Conservation (phyloP, 1,140 invertebrate genomes). For the Ceratosolen solmsi region DNA sequence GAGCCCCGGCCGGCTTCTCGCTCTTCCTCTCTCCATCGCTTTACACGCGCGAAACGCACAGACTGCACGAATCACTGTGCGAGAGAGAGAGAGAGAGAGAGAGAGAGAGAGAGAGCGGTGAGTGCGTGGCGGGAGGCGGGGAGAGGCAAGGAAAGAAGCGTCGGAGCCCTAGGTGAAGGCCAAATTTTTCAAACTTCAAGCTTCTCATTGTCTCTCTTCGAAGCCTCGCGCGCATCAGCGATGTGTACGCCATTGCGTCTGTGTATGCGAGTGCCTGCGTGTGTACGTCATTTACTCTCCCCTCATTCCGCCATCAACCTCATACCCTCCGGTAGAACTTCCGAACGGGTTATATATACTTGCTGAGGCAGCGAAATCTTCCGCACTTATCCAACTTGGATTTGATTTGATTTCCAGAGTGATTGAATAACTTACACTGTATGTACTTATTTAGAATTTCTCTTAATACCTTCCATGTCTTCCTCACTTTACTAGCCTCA, state of each 20-base stretch:
- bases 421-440: slow-evolving; percentile 28
- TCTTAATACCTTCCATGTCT: slow-evolving; percentile 12
- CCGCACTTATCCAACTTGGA: slow-evolving; percentile 45
- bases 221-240: slow-evolving; percentile 15
- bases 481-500: background rate
- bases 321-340: slow-evolving; percentile 30
- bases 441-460: slow-evolving; percentile 16
- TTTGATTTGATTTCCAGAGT: slow-evolving; percentile 42
- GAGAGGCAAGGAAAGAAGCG: background rate
- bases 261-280: slow-evolving; percentile 22
- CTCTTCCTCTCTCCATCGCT: background rate
- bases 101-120: background rate
- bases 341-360: slow-evolving; percentile 45
- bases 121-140: background rate
- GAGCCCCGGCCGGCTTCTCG: background rate
- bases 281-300: slow-evolving; percentile 43
- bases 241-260: background rate
- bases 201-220: slow-evolving; percentile 40
- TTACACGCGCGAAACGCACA: slow-evolving; percentile 9
- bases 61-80: background rate
- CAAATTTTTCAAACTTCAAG: slow-evolving; percentile 44
- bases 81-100: background rate
- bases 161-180: slow-evolving; percentile 41
- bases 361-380: slow-evolving; percentile 44
- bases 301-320: background rate